Base-by-base conservation (phyloP, 2,888 invertebrate species). In the Listrodromus nycthemerus region DNA sequence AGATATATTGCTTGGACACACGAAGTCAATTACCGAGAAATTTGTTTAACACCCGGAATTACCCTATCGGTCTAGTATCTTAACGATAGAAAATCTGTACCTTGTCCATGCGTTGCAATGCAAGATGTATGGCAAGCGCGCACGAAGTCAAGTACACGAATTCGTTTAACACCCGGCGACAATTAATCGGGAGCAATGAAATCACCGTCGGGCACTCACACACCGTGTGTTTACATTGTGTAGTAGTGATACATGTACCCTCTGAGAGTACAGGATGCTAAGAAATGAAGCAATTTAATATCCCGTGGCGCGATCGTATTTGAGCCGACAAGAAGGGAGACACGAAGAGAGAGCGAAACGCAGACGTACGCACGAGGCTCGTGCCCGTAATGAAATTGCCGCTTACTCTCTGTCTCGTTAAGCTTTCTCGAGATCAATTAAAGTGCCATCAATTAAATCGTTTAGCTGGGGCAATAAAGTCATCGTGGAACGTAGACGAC, bases 271-370 rank as follows among this genome's bases (percentile, higher is more conserved):
- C n/a, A 55, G 24, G 78, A 80, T 77, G 77, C 84, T 79, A 33
- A 50, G 75, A 66, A 81, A 84, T 84, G 75, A 82, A 82, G 84
- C 84, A 84, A 84, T 84, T 84, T 84, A 81, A 84, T 79, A 79
- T 81, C 74, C 78, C 50, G 55, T 33, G 45, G 73, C 67, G 55
- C 65, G 71, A 83, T 80, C 61, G 52, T 71, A 73, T 83, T 81
- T 81, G 70, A 66, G 69, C 58, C 58, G 69, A 45, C 45, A 37
- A 41, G 37, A 55, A 33, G 66, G 58, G 33, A 67, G 37, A 21
- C 30, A 41, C 13, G 41, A 3, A 66, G 67, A 66, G 66, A 37
- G 27, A 41, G 13, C 41, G 41, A 67, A 58, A 27, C 70, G 50
- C 58, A 66, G 61, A 66, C 52, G 55, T 41, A 73, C 74, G 71